Conservation (phyloP, 2,797 vertebrate genomes). For the Balearica regulorum region DNA sequence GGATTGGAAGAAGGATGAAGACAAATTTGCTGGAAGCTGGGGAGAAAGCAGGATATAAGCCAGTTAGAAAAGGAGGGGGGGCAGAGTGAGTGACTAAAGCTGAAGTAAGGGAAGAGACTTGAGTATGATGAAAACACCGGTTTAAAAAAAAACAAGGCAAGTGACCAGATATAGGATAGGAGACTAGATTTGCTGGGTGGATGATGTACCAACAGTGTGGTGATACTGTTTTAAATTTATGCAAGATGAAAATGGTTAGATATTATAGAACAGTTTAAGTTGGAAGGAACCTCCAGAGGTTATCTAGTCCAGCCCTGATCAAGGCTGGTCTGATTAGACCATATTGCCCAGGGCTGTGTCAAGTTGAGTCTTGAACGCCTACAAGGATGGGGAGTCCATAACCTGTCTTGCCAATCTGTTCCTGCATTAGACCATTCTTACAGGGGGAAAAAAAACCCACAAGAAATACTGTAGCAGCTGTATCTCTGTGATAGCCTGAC, state of each 20-base stretch:
- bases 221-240: background rate
- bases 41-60: background rate
- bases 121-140: background rate
- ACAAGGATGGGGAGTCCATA: background rate
- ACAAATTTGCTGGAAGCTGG: background rate
- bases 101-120: background rate
- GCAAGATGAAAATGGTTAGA: background rate
- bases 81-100: background rate
- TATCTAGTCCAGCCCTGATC: background rate
- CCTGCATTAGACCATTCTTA: background rate
- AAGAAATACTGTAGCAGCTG: fast-evolving
- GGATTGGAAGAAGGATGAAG: background rate
- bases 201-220: background rate
- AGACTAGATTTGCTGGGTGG: background rate
- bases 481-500: background rate
- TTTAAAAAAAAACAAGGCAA: background rate
- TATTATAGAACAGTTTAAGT: background rate
- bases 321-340: background rate
- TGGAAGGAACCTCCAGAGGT: background rate
- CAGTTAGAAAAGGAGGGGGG: background rate
- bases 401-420: background rate
- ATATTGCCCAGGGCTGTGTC: background rate
- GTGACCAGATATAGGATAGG: fast-evolving
- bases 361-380: background rate
- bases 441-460: fast-evolving